Conservation (phyloP, 2,888 invertebrate genomes). For the Oligia latruncula region DNA sequence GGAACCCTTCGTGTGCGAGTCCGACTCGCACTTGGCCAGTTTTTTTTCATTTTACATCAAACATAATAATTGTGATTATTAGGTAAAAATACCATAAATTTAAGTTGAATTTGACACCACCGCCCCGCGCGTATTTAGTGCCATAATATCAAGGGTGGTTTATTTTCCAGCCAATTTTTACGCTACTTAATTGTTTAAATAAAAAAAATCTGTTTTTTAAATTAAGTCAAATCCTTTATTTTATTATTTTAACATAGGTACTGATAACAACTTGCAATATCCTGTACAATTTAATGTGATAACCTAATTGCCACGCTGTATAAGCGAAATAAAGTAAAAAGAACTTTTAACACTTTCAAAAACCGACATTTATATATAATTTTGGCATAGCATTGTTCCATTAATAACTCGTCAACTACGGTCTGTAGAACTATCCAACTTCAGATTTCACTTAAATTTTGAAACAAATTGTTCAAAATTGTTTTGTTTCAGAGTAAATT, state of each 20-base stretch:
- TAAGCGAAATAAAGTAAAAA: conserved; percentile 12
- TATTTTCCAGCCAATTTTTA: too few species aligned
- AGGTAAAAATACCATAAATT: background rate
- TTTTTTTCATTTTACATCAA: too few species aligned
- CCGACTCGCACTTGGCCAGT: too few species aligned
- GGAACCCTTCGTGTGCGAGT: too few species aligned
- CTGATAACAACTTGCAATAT: background rate
- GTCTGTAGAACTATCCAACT: conserved; percentile 31
- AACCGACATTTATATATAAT: conserved; percentile 23
- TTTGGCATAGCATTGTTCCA: conserved; percentile 9
- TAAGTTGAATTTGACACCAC: background rate
- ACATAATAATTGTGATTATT: background rate
- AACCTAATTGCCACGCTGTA: background rate
- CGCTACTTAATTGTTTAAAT: too few species aligned
- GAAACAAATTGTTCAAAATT: conserved; percentile 40
- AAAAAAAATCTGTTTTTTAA: too few species aligned
- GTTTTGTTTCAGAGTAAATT: conserved; percentile 43
- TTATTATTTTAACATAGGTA: too few species aligned
- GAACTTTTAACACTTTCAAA: background rate
- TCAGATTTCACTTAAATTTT: conserved; percentile 36
- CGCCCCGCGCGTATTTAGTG: too few species aligned
- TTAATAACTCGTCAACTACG: conserved; percentile 23
- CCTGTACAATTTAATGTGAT: background rate
- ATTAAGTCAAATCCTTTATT: too few species aligned
- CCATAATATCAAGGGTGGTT: too few species aligned